Percentiles rank a stretch among this genome's conserved stretches.
phyloP scores from a whole-genome alignment of 64 coral and sea anemone genomes.

The Stylophora pistillata region DNA sequence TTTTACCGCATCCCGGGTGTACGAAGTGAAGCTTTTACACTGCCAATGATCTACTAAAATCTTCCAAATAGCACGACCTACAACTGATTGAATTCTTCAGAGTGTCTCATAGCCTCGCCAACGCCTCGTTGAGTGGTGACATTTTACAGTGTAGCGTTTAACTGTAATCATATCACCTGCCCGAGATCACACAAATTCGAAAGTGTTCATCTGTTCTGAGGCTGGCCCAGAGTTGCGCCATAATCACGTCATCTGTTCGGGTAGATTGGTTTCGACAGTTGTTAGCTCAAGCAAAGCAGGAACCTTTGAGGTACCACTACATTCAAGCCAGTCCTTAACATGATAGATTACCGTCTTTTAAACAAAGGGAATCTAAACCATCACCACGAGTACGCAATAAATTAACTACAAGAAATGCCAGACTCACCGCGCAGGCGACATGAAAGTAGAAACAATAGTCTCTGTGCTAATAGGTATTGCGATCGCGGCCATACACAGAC shows the following conservation, averaged over 20 bases:
- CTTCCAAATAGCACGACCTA: not conserved
- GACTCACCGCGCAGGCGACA: not conserved
- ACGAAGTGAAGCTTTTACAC: conserved; percentile 9
- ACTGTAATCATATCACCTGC: not conserved
- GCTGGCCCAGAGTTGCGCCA: not conserved
- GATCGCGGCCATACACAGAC: not conserved
- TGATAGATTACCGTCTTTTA: not conserved
- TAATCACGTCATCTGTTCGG: not conserved
- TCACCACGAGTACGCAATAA: not conserved
- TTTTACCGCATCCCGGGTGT: not conserved
- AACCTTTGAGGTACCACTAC: too few species aligned
- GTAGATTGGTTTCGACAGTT: not conserved
- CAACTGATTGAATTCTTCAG: not conserved
- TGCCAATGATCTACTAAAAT: not conserved
- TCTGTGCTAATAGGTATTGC: not conserved
- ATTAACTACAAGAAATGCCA: conserved; percentile 1
- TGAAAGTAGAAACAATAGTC: conserved; percentile 4
- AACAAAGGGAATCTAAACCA: not conserved
- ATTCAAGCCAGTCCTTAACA: not conserved
- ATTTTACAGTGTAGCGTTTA: not conserved
- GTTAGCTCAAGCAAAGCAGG: not conserved
- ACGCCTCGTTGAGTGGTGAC: not conserved
- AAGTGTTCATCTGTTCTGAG: conserved; percentile 1
- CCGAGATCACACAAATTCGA: not conserved
- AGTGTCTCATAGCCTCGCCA: not conserved